phyloP scores from a whole-genome alignment of 2,113 vertebrate genomes.

The Neogobius melanostomus region DNA sequence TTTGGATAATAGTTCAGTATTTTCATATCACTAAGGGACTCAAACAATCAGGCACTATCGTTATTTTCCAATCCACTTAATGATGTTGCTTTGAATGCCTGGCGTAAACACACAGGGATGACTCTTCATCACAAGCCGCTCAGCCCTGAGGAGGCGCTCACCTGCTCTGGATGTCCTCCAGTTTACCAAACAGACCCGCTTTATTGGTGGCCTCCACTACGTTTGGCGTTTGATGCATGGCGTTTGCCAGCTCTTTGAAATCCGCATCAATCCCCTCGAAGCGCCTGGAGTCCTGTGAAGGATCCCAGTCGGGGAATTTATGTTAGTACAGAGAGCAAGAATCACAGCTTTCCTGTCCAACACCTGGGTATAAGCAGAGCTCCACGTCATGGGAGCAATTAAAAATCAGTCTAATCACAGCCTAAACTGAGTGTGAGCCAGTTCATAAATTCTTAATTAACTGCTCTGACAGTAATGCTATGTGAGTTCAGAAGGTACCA shows the following conservation, averaged over 20 bases:
- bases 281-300: slow-evolving; percentile 84
- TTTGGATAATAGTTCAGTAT: too few relatives aligned
- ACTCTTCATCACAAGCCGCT: neutral
- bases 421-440: slow-evolving; percentile 36
- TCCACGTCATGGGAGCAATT: slow-evolving; percentile 48
- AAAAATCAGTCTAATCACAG: slow-evolving; percentile 39
- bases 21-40: too few relatives aligned
- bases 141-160: slow-evolving; percentile 44
- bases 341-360: slow-evolving; percentile 56
- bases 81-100: too few relatives aligned
- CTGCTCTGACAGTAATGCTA: slow-evolving; percentile 19
- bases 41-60: too few relatives aligned
- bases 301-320: slow-evolving; percentile 31
- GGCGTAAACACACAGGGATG: too few relatives aligned
- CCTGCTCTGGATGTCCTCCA: slow-evolving; percentile 92
- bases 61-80: too few relatives aligned
- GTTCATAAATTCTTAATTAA: slow-evolving; percentile 47
- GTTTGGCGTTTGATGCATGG: slow-evolving; percentile 84
- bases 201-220: slow-evolving; percentile 90
- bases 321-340: slow-evolving; percentile 32
- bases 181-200: slow-evolving; percentile 81
- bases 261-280: slow-evolving; percentile 89
- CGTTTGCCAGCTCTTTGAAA: slow-evolving; percentile 86
- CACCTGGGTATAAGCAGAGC: slow-evolving; percentile 62
- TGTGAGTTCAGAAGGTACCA: slow-evolving; percentile 17